Base-by-base conservation (phyloP, 1,140 invertebrate genomes). In the Drosophila willistoni region DNA sequence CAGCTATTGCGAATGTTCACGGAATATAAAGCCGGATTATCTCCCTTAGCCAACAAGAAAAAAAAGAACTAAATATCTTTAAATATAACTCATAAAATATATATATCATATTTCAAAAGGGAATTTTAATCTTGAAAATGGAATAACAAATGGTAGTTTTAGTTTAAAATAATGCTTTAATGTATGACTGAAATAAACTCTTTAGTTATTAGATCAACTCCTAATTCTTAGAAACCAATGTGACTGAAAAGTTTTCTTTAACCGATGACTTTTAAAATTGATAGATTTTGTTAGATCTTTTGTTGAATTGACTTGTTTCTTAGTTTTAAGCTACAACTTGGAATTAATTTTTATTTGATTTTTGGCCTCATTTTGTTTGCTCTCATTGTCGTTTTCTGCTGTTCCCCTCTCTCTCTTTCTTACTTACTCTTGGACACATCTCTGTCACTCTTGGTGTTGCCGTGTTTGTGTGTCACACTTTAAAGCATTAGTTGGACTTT, bases 401-500 rank as follows among this genome's bases (percentile, higher is more conserved):
- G 22, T 25, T n/a, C 13, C n/a, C 0, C 41, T 42, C 41, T n/a
- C n/a, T 14, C 9, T 36, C 34, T 36, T 1, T 29, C 6, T 29
- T 6, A 7, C 29, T 29, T 29, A 12, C 42, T 44, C 5, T 44
- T 14, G 2, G 44, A 17, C 7, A 29, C 14, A 19, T 47, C 7
- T 47, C 44, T 47, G 44, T 47, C 7, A 9, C 44, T 41, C 36
- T 62, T n/a, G 41, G 13, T 42, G 4, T 42, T 10, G 44, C 19
- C 51, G 17, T 77, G 68, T 82, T 19, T 82, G 76, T 75, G 72
- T 87, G 83, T 77, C 84, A 84, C 84, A 89, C 84, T 89, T 89
- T 89, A 89, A 89, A 89, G 84, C 80, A 89, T 89, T 89, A 89
- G 84, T 89, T 90, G 84, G 85, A 90, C 85, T 89, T 90, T 90